A percentile compares a stretch with the other conserved stretches of the same genome.
phyloP scores from a whole-genome alignment of 2,797 vertebrate genomes.

The Molossus alvarezi region DNA sequence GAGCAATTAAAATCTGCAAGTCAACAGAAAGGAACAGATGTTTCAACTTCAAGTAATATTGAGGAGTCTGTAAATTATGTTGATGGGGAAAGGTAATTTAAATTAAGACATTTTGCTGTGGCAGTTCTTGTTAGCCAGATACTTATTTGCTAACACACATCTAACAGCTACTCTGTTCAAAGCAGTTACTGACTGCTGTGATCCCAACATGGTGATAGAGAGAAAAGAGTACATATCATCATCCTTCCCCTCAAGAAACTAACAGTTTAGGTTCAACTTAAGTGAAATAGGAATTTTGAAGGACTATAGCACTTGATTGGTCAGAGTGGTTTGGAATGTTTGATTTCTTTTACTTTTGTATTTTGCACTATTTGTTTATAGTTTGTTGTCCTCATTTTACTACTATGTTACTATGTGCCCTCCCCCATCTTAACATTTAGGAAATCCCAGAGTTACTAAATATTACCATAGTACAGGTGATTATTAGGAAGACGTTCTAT shows the following conservation, averaged over 20 bases:
- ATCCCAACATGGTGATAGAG: neutral
- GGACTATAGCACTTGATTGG: neutral
- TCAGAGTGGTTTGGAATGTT: neutral
- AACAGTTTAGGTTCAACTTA: neutral
- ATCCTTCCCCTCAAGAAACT: neutral
- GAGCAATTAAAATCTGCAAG: constrained; percentile 91
- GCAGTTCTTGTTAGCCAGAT: neutral
- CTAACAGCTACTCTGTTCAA: neutral
- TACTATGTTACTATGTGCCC: neutral
- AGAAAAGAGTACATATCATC: neutral
- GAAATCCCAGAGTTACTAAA: constrained; percentile 3
- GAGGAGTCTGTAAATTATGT: constrained; percentile 87
- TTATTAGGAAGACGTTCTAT: constrained; percentile 7
- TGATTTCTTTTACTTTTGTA: neutral
- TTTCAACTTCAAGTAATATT: constrained; percentile 88
- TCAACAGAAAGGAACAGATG: constrained; percentile 87
- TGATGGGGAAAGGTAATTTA: constrained; percentile 87
- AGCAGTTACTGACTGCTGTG: neutral
- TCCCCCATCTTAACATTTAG: neutral
- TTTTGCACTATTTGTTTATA: neutral
- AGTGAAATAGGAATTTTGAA: neutral
- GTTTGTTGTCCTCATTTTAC: neutral
- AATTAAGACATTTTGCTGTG: constrained; percentile 60
- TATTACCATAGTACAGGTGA: neutral
- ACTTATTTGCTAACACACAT: neutral